Base-by-base conservation (phyloP, 2,797 vertebrate genomes). In the Discoglossus pictus region DNA sequence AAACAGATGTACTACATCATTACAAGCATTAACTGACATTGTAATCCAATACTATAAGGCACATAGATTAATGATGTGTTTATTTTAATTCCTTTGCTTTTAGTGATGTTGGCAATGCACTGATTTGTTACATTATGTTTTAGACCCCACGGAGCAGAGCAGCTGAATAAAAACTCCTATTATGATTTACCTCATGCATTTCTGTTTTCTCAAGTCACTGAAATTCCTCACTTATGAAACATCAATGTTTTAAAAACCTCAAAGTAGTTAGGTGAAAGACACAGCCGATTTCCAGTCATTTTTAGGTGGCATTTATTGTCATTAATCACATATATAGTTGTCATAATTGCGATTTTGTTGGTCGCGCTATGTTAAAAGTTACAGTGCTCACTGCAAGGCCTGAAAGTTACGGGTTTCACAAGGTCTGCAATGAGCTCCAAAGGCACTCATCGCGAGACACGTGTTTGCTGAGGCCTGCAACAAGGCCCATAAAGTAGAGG, bases 11-110 rank as follows among this genome's bases (percentile, higher is more conserved):
- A 56, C 27, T 31, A 31, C 11, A 48, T 35, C 7, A 25, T 42
- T 58, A 58, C 12, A 42, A 8, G 4, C 27, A 31, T 27, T 38
- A 47, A 31, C 12, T 50, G 17, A 51, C 43, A 13, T 50, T 58
- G 9, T 42, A 59, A 67, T 59, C 54, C 50, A n/a, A 6, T 18
- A n/a, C n/a, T n/a, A n/a, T n/a, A 23, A 40, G 65, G 56, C 54
- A 51, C 58, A 48, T 38, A 67, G 54, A 67, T 59, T 67, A 67
- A 67, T 67, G 54, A 67, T 51, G 24, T 67, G 65, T 67, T 67
- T 67, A 59, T 59, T 59, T 67, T 31, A 40, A 67, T 39, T 39
- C 47, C 27, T 67, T 59, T 39, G 65, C 43, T 35, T 17, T 59
- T 36, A 51, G 36, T 50, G 65, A 67, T 48, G 44, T 18, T 51